Evolutionary conservation across 2,113 vertebrate genomes (phyloP).

Genomic region (Cochlearius cochlearius): DNA sequence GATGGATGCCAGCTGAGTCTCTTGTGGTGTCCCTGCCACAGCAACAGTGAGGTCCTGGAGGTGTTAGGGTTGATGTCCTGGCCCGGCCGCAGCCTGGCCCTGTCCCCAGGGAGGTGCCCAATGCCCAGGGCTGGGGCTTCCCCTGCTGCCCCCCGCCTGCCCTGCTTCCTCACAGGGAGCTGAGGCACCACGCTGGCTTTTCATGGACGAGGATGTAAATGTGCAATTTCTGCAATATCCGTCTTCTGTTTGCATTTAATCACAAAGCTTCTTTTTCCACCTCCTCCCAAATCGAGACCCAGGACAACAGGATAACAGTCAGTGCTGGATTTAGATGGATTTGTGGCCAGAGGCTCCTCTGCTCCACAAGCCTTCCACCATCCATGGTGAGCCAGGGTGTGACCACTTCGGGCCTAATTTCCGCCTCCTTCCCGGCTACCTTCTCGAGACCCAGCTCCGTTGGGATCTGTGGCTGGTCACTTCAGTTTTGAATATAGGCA

Average conservation of each 20-base stretch:
- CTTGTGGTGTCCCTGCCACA: neutral
- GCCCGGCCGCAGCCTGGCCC: neutral
- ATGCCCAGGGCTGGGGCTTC: neutral
- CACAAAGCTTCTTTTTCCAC: neutral
- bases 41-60: neutral
- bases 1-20: neutral
- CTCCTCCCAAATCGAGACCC: neutral
- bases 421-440: neutral
- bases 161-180: neutral
- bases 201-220: neutral
- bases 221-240: neutral
- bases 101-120: neutral
- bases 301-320: neutral
- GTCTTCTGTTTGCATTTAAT: neutral
- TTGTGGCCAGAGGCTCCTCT: neutral
- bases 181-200: neutral
- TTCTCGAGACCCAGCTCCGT: neutral
- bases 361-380: neutral
- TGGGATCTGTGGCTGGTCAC: neutral
- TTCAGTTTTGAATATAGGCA: neutral
- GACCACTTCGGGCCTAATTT: neutral
- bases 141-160: accelerated
- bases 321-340: neutral
- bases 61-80: neutral
- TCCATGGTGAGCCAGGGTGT: neutral